Evolutionary conservation across 2,888 invertebrate genomes (phyloP).

Genomic region (Calameuta pallipes): DNA sequence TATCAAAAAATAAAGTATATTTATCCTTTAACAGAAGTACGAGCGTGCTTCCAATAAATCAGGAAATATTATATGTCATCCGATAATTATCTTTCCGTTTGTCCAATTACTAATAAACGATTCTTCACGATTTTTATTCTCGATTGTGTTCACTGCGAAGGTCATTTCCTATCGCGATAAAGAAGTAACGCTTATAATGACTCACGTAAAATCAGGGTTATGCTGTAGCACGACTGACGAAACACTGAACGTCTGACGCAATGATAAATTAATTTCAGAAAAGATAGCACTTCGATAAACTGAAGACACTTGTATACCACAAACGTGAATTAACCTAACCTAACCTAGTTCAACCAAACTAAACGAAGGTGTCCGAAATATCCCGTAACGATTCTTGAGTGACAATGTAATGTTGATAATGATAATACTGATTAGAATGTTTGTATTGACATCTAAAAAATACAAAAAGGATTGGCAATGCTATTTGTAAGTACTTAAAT

Average conservation of each 20-base stretch:
- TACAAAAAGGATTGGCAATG: not conserved
- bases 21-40: not conserved
- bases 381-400: not conserved
- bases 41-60: not conserved
- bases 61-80: not conserved
- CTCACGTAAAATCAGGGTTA: not conserved
- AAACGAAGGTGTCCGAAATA: not conserved
- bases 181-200: not conserved
- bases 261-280: not conserved
- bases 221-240: not conserved
- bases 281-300: not conserved
- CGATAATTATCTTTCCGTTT: not conserved
- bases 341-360: not conserved
- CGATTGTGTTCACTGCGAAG: too few species aligned
- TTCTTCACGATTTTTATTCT: too few species aligned
- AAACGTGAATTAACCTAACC: not conserved
- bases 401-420: not conserved
- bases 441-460: not conserved
- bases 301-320: not conserved
- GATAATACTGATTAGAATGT: not conserved
- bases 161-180: not conserved
- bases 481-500: not conserved
- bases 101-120: not conserved
- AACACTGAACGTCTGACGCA: not conserved
- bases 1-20: not conserved